phyloP scores from a whole-genome alignment of 2,113 vertebrate species.

The Sitta europaea region DNA sequence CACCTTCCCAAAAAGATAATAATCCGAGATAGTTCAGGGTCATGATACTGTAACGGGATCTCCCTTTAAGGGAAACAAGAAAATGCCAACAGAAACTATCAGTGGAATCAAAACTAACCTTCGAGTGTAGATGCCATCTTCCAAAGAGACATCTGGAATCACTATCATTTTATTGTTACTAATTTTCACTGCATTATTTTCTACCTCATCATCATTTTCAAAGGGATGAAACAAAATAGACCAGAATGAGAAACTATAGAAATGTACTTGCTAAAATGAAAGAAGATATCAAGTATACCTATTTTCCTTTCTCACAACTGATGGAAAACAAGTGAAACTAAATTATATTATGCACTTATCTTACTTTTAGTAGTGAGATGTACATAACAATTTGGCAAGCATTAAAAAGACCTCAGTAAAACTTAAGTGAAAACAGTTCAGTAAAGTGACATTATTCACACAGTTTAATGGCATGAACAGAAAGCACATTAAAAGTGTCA shows the following conservation, averaged over 20 bases:
- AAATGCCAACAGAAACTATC: not conserved
- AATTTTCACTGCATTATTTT: not conserved
- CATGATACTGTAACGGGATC: not conserved
- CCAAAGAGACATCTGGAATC: not conserved
- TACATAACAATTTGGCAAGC: not conserved
- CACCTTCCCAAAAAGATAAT: not conserved
- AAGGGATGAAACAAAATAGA: not conserved
- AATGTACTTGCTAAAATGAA: not conserved
- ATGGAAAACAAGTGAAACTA: not conserved
- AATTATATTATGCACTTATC: not conserved
- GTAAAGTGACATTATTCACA: not conserved
- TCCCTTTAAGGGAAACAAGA: not conserved
- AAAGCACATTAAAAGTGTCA: not conserved
- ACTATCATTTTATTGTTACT: not conserved
- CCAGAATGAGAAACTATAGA: not conserved
- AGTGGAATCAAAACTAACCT: not conserved
- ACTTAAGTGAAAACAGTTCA: not conserved
- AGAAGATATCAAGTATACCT: not conserved
- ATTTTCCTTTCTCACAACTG: not conserved
- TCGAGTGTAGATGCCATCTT: not conserved
- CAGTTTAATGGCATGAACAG: not conserved
- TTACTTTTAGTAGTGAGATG: not conserved
- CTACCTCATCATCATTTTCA: not conserved
- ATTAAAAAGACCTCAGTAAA: not conserved
- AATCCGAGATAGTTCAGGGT: not conserved